Conservation (phyloP, 2,888 invertebrate species). For the Chrysolina oricalcia region DNA sequence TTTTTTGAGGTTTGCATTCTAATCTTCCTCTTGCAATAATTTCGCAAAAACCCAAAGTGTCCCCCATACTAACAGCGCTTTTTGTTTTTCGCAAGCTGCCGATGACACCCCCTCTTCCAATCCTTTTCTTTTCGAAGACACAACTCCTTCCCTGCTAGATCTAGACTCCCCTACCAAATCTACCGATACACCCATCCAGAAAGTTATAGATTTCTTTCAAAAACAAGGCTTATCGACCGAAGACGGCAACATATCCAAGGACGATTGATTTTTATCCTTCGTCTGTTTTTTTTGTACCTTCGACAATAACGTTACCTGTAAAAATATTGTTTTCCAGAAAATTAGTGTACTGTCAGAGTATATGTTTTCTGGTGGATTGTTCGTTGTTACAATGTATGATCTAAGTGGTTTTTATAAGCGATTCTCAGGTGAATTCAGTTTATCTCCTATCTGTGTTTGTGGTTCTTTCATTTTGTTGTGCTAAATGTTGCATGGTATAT, state of each 20-base stretch:
- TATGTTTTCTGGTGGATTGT: conserved; percentile 61
- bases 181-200: conserved; percentile 63
- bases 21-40: no score
- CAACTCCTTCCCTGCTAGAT: conserved; percentile 64
- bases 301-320: conserved; percentile 51
- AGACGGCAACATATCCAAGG: conserved; percentile 25
- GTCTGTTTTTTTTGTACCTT: conserved; percentile 30
- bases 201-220: conserved; percentile 70
- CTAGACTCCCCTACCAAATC: conserved; percentile 63
- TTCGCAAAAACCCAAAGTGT: not conserved
- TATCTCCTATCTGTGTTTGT: conserved; percentile 20
- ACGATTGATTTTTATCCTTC: conserved; percentile 43
- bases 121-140: conserved; percentile 69
- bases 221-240: conserved; percentile 49
- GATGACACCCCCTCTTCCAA: conserved; percentile 67
- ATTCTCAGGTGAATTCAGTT: conserved; percentile 27
- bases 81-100: conserved; percentile 68
- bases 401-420: conserved; percentile 23
- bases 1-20: no score
- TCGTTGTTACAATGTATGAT: conserved; percentile 56
- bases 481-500: conserved; percentile 2
- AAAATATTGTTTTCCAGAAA: conserved; percentile 25
- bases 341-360: conserved; percentile 35
- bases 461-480: not conserved
- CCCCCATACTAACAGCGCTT: conserved; percentile 5